Evolutionary conservation across 23 tunicate species (phyloP), one percentile per base, ranked within the genome.

Genomic region (Trididemnum clinides): DNA sequence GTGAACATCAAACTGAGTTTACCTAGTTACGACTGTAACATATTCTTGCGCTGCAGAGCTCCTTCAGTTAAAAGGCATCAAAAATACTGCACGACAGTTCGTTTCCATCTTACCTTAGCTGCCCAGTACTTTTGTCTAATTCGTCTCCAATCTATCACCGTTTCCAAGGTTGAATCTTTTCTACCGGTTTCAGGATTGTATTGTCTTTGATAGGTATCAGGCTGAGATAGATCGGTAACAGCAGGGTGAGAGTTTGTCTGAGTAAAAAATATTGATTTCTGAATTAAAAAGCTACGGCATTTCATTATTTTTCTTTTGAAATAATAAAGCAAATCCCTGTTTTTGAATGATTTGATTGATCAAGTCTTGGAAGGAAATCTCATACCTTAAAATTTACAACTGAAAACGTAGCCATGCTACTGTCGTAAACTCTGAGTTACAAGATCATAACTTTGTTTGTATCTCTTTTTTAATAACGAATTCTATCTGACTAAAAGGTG

Each of bases 81-180:
- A 7, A 15, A 62, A 10, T 18, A 5, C 21, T 10, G n/a, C 23
- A 18, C 25, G 21, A 5, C 23, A 62, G 25, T 49, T 10, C 15
- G n/a, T 33, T 22, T 7, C 63, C 3, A 4, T 76, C 65, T 2
- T 39, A 91, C 96, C 87, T 91, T 91, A 21, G 63, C 34, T 20
- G 51, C 49, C 90, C 87, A 88, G 64, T 80, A 92, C 64, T 92
- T 92, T 70, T 88, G 89, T 32, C 82, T 37, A 27, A 92, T 88
- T 7, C 50, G 64, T 12, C 49, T 57, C 97, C 97, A 92, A 57
- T 88, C 88, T 0, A 88, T 92, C 10, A 92, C 91, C 1, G 39
- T 51, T 54, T 88, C 84, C 29, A 92, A 38, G 39, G 86, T 81
- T 1, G 69, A 39, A 23, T 62, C 69, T 27, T 77, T 77, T 58